Percentiles rank a stretch among this genome's conserved stretches.
These are phyloP conservation scores for Pseudochaenichthys georgianus DNA, from an alignment of 2,797 vertebrate genomes.

Conservation along the genomic window DNA sequence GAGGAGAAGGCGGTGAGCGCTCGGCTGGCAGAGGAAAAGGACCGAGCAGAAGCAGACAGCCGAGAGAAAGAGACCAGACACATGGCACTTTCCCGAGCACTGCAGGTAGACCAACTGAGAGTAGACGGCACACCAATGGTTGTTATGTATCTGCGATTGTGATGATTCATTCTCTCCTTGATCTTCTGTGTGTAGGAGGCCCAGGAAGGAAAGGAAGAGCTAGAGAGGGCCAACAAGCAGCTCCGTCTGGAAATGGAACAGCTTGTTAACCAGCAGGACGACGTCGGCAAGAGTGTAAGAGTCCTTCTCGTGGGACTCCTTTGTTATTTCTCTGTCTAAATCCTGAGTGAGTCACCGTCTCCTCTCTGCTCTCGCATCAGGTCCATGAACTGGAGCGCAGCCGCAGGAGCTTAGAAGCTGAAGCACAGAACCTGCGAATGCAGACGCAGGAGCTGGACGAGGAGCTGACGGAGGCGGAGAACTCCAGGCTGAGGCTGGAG, in stretches of 20 bases:
- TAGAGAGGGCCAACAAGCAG: slow-evolving; percentile 91
- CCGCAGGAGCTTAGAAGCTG: slow-evolving; percentile 87
- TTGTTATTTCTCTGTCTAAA: slow-evolving; percentile 16
- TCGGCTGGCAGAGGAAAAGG: slow-evolving; percentile 89
- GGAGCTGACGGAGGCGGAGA: slow-evolving; percentile 90
- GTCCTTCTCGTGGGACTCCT: neutral
- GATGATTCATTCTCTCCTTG: slow-evolving; percentile 6
- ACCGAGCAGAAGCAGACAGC: slow-evolving; percentile 91
- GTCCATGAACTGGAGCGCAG: slow-evolving; percentile 93
- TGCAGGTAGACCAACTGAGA: slow-evolving; percentile 80
- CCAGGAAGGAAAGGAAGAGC: slow-evolving; percentile 88
- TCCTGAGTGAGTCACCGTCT: slow-evolving; percentile 9
- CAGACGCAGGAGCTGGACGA: slow-evolving; percentile 94
- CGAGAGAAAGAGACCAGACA: slow-evolving; percentile 92
- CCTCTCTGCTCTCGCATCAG: slow-evolving; percentile 66
- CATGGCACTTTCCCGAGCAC: slow-evolving; percentile 85
- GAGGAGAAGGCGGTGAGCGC: slow-evolving; percentile 92
- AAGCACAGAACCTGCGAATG: slow-evolving; percentile 86
- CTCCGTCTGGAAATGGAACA: slow-evolving; percentile 92
- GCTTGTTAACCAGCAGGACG: slow-evolving; percentile 93
- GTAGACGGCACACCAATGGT: neutral
- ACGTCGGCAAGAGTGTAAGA: slow-evolving; percentile 92
- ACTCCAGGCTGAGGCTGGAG: slow-evolving; percentile 91
- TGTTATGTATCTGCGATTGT: slow-evolving; percentile 13
- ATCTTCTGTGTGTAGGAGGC: slow-evolving; percentile 78